A percentile compares a stretch with the other conserved stretches of the same genome.
Conservation (phyloP, 2,113 vertebrate genomes). For the Erythrocebus patas region DNA sequence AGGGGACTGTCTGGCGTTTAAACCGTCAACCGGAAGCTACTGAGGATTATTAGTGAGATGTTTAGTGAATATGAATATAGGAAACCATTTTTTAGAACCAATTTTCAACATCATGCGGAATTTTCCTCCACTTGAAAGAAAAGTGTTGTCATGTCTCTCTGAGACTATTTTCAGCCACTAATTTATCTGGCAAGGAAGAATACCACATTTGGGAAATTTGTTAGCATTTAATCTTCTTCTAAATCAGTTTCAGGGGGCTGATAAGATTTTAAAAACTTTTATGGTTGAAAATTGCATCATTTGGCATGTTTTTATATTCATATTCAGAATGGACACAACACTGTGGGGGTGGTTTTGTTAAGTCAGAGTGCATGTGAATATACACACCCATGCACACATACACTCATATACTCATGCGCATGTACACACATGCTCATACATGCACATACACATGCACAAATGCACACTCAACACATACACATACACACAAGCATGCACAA, state of each 20-base stretch:
- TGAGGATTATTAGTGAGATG: slow-evolving; percentile 27
- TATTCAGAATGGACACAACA: background rate
- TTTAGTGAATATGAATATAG: slow-evolving; percentile 46
- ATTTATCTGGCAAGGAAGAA: background rate
- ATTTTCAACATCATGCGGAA: slow-evolving; percentile 52
- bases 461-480: background rate
- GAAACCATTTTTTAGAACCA: slow-evolving; percentile 31
- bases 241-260: slow-evolving; percentile 1
- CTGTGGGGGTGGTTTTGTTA: background rate
- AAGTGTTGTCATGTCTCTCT: background rate
- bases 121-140: slow-evolving; percentile 40
- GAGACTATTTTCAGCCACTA: slow-evolving; percentile 12
- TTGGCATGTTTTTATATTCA: background rate
- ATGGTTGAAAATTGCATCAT: background rate
- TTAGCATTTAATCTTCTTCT: background rate
- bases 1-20: background rate
- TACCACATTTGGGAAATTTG: background rate
- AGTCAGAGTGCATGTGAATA: background rate
- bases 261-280: background rate
- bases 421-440: too few species aligned
- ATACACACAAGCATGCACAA: background rate
- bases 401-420: too few species aligned
- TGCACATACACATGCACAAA: background rate
- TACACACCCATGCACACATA: too few species aligned
- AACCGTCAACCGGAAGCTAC: background rate